These are phyloP conservation scores for Rhea americana DNA, from an alignment of 2,113 vertebrate genomes.

Conservation along the genomic window DNA sequence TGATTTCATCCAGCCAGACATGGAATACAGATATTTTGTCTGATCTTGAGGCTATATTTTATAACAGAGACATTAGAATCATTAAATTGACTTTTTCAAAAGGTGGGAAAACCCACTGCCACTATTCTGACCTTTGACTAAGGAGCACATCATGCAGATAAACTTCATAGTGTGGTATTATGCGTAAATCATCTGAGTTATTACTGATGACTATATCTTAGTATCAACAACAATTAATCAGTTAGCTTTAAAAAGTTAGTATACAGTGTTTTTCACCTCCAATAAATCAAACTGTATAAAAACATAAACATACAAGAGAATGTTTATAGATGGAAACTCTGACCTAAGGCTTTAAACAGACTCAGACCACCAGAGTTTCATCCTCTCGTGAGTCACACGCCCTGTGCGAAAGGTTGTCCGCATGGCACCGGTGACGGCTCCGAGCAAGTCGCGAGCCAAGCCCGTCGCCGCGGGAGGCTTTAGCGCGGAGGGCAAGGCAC, in stretches of 20 bases:
- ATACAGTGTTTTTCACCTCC: constrained; percentile 54
- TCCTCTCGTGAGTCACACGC: neutral
- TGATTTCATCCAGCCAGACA: neutral
- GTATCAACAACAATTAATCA: constrained; percentile 52
- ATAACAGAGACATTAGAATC: neutral
- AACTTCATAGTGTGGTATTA: neutral
- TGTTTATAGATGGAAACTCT: constrained; percentile 65
- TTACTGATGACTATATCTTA: neutral
- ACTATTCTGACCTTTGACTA: neutral
- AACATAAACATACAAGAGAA: constrained; percentile 36
- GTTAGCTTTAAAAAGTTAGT: constrained; percentile 9
- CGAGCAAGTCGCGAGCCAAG: neutral
- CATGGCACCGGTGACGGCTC: neutral
- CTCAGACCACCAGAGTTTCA: constrained; percentile 47
- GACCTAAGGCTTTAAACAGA: constrained; percentile 50
- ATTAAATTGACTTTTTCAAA: neutral
- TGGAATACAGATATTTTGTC: neutral
- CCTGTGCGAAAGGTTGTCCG: rapidly evolving
- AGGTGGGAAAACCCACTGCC: neutral
- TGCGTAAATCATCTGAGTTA: neutral
- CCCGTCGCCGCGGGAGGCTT: neutral
- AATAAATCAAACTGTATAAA: constrained; percentile 57
- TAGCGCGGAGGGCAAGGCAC: neutral
- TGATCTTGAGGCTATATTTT: neutral
- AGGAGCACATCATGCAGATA: neutral